phyloP scores from a whole-genome alignment of 2,888 invertebrate species.

The Agrochola litura region DNA sequence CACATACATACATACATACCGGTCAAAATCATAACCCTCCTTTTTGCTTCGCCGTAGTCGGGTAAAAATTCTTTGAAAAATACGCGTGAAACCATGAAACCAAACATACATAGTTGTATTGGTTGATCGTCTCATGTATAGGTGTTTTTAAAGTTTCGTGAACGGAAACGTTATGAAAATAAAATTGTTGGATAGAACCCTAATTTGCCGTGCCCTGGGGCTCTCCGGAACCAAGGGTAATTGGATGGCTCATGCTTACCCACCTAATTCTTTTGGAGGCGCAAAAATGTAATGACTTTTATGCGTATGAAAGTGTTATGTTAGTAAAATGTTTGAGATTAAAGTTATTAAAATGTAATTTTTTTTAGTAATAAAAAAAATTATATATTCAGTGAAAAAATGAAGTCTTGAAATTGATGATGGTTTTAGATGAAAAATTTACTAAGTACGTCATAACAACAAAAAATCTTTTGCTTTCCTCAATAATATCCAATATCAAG shows the following conservation, averaged over 20 bases:
- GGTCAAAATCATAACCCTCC: neutral
- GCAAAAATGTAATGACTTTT: slow-evolving; percentile 33
- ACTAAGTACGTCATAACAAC: neutral
- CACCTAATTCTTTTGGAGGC: slow-evolving; percentile 30
- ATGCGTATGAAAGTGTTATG: slow-evolving; percentile 19
- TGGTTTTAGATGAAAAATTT: neutral
- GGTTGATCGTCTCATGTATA: neutral
- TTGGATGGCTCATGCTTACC: slow-evolving; percentile 20
- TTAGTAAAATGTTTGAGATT: neutral
- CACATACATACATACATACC: no score
- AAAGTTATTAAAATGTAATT: neutral
- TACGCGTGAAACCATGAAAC: neutral
- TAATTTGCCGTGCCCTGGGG: slow-evolving; percentile 26
- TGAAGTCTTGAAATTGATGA: neutral
- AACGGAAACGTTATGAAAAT: slow-evolving; percentile 16
- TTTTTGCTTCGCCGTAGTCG: no score
- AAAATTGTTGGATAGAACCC: slow-evolving; percentile 17
- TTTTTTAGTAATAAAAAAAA: no score
- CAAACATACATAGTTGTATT: neutral
- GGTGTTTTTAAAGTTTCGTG: neutral
- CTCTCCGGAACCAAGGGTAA: slow-evolving; percentile 24
- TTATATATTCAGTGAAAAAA: no score
- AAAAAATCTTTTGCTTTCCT: neutral
- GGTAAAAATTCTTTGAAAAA: neutral
- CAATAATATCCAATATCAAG: neutral